These are phyloP conservation scores for Coelinius sp. DNA, from an alignment of 2,888 invertebrate genomes.

Conservation along the genomic window DNA sequence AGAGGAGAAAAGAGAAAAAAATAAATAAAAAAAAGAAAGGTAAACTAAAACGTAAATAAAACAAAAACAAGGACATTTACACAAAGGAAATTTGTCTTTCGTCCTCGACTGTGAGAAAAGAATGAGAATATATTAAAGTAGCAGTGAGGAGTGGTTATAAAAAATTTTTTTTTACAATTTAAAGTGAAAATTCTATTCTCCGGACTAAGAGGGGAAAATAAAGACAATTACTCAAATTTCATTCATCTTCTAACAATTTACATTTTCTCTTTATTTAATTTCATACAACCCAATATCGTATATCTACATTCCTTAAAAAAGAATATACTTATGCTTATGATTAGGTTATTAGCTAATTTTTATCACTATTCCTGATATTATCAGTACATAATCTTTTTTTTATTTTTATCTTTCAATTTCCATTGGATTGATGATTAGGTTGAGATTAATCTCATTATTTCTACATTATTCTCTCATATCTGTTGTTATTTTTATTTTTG, in stretches of 20 bases:
- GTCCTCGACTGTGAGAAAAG: background rate
- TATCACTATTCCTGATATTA: slow-evolving; percentile 36
- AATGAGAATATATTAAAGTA: background rate
- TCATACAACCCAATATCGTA: slow-evolving; percentile 50
- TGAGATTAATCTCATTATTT: background rate
- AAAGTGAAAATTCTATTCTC: slow-evolving; percentile 20
- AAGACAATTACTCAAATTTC: slow-evolving; percentile 12
- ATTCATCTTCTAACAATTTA: slow-evolving; percentile 52
- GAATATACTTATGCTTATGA: slow-evolving; percentile 51
- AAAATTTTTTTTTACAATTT: slow-evolving; percentile 9
- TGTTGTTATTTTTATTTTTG: background rate
- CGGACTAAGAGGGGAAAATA: slow-evolving; percentile 11
- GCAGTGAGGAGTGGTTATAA: background rate
- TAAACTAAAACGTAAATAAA: background rate
- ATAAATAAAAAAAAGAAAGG: background rate
- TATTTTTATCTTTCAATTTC: background rate
- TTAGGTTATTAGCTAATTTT: slow-evolving; percentile 47
- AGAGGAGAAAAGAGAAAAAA: no score
- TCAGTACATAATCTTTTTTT: slow-evolving; percentile 27
- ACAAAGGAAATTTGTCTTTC: background rate
- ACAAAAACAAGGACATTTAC: background rate
- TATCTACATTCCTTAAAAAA: slow-evolving; percentile 55
- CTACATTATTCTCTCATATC: background rate
- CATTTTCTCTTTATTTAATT: slow-evolving; percentile 47
- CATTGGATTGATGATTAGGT: slow-evolving; percentile 26